A percentile compares a stretch with the other conserved stretches of the same genome.
Evolutionary conservation across 2,113 vertebrate genomes (phyloP).

Genomic region (Dipodomys spectabilis): DNA sequence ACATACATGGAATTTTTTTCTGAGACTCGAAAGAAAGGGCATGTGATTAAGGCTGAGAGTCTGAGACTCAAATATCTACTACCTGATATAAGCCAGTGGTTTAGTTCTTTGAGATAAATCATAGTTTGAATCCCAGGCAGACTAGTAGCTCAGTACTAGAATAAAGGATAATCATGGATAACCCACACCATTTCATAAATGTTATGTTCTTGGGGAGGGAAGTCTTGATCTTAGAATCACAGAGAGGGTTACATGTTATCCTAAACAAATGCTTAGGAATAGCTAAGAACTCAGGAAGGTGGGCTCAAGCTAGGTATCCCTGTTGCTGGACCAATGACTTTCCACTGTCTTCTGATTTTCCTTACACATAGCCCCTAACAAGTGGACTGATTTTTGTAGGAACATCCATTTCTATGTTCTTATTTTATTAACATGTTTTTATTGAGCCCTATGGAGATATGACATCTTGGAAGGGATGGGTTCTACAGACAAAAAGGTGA

Average conservation of each 20-base stretch:
- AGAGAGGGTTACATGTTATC: not conserved
- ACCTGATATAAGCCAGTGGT: not conserved
- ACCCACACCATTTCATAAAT: not conserved
- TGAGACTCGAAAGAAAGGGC: not conserved
- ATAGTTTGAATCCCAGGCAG: conserved; percentile 7
- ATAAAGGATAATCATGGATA: not conserved
- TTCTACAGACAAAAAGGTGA: not conserved
- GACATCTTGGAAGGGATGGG: not conserved
- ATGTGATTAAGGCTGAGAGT: not conserved
- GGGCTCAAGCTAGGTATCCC: not conserved
- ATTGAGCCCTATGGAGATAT: not conserved
- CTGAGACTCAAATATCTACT: not conserved
- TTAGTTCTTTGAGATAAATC: not conserved
- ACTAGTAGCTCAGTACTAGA: not conserved
- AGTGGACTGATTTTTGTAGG: not conserved
- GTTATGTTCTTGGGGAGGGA: not conserved
- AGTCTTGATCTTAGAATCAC: not conserved
- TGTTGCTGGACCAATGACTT: not conserved
- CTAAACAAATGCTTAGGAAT: not conserved
- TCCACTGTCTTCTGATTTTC: not conserved
- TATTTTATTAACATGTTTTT: conserved; percentile 48
- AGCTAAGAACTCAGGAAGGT: not conserved
- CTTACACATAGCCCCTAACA: not conserved
- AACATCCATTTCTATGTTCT: not conserved
- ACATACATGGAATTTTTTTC: not conserved